Evolutionary conservation across 1,140 invertebrate genomes (phyloP), one percentile per base, ranked within the genome.

Genomic region (Drosophila suzukii): DNA sequence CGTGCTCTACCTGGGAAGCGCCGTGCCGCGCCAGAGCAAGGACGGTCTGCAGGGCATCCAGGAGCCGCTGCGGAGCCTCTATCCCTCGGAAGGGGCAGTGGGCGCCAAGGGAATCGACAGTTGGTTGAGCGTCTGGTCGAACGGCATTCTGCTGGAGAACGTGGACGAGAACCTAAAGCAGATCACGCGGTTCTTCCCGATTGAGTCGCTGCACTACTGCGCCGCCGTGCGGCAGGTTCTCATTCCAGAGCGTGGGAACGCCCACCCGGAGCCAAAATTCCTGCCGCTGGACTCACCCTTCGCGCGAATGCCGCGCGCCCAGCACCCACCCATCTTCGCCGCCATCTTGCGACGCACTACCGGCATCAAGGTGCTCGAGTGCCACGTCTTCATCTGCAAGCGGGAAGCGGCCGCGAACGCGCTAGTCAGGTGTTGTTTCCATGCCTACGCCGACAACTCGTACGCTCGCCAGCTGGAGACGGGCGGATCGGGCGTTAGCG

Each of bases 291-390:
- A 99, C 92, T 98, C 98, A 47, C 98, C 98, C 10, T 99, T 99
- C 92, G 97, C 98, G 1, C 94, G 97, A 43, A 96, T 96, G 59
- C 98, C 96, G 24, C 97, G 96, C 72, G 95, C 96, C 55, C 96
- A 97, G 91, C 97, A 98, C 92, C 99, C 99, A 41, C 98, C 99
- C 8, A 94, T 99, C 44, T 99, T 99, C 93, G 98, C 98, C 34
- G 98, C 98, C 60, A 99, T 99, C 50, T 93, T 99, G 44, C 94
- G 98, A 34, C 94, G 98, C 43, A 99, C 98, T 4, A 97, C 97
- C 8, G 98, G 99, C n/a, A 98, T 99, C 75, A 99, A 99, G 93
- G 98, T 99, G 13, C 94, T 99, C 11, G 99, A 99, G 93, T 99
- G 99, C 94, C 98, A 99, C 93, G 98, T 98, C 30, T 99, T 99